These are phyloP conservation scores for Syrmaticus mikado DNA, from an alignment of 2,113 vertebrate species.

Conservation along the genomic window DNA sequence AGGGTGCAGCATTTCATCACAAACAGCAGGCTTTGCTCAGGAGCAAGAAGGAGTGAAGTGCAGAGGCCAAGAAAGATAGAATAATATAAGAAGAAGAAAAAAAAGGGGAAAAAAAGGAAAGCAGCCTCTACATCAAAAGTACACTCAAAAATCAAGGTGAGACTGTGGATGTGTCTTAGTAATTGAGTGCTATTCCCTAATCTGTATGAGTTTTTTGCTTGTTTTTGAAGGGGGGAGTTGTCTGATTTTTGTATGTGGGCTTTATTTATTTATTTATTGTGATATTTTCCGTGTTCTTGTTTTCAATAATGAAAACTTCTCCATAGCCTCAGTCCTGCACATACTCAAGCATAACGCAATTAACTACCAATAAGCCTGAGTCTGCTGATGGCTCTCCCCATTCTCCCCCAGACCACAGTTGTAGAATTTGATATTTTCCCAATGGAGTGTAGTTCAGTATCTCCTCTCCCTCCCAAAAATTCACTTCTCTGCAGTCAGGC, in stretches of 20 bases:
- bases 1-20: neutral
- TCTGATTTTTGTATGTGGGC: neutral
- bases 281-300: neutral
- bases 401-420: neutral
- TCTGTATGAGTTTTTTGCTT: neutral
- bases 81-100: neutral
- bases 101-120: neutral
- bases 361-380: neutral
- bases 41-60: neutral
- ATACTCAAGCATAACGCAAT: neutral
- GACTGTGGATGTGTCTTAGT: neutral
- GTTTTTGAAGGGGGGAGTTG: neutral
- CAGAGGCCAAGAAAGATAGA: slow-evolving; percentile 3
- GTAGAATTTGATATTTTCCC: neutral
- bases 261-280: neutral
- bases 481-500: neutral
- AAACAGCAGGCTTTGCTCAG: neutral
- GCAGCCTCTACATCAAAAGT: neutral
- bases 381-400: neutral
- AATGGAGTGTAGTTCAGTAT: neutral
- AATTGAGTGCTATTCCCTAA: neutral
- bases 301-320: neutral
- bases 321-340: neutral
- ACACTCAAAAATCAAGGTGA: neutral
- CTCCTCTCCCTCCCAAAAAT: neutral